Evolutionary conservation across 2,113 vertebrate species (phyloP), one percentile per base, ranked within the genome.

Genomic region (Callithrix jacchus): DNA sequence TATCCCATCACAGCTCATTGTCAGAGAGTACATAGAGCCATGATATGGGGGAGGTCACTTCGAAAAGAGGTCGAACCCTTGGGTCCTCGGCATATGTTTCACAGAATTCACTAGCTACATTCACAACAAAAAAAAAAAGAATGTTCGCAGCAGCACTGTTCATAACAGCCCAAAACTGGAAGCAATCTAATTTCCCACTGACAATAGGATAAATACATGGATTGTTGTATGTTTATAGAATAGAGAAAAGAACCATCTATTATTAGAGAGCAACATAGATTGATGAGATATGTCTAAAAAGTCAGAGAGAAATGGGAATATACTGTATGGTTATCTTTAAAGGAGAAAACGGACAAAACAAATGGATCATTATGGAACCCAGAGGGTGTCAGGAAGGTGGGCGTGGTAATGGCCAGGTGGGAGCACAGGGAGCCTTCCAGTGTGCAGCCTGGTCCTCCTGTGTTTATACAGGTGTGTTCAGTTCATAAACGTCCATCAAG

Each of bases 61-160:
- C 47, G 89, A 40, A 61, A 47, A 17, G 42, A 54, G 25, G 11
- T 21, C 27, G 1, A 37, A 42, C 6, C 30, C 70, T 35, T 9
- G 2, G 25, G 61, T 18, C 17, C 52, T 10, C 3, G 1, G 35
- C n/a, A 40, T 49, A 6, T 4, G 11, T 14, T 32, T 14, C 49
- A 9, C 40, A 11, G 9, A n/a, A 74, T 58, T 0, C 2, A 13
- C 0, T 0, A 13, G 1, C 5, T 2, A 23, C 0, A 0, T 30
- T 64, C 8, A 7, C 35, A 32, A 8, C 7, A 47, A 12, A 47
- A 56, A 23, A n/a, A 7, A 35, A 35, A 68, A 35, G 30, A 68
- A 68, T 18, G 66, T n/a, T 68, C 66, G 7, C 16, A 68, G 66
- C 16, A 35, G 32, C 66, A 18, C 32, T 68, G 32, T n/a, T 68